Base-by-base conservation (phyloP, 2,888 invertebrate species). In the Ganaspis brasiliensis region DNA sequence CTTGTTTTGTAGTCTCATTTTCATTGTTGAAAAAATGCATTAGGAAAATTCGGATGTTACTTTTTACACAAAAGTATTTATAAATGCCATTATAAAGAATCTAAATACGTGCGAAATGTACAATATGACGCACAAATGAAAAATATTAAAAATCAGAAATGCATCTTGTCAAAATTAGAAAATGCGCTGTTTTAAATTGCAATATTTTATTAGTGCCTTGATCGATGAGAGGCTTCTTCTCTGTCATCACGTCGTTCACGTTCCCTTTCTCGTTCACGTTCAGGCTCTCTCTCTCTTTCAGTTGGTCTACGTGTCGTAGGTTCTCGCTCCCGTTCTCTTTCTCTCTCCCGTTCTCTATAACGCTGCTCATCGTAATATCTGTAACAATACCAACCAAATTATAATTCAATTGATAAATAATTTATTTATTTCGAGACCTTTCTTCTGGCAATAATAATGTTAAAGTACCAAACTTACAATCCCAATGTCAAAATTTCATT, bases 301-400 rank as follows among this genome's bases (percentile, higher is more conserved):
- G 81, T 77, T 80, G 93, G 92, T 87, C 93, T 92, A 88, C 84
- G 92, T 91, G 89, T 14, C 14, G 45, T 93, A 90, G 92, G 84
- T 84, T 92, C 94, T 90, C 92, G 93, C 90, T 92, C 94, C 91
- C 90, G 93, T 89, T 92, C 95, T 91, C 94, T 94, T 91, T 85
- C 95, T 5, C 52, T 52, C 8, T 52, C 89, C 72, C 94, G 92
- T 85, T 95, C 95, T 81, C 96, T 94, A 92, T 97, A 97, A 80
- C 97, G 94, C 92, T 97, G 94, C 92, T 97, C 97, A 85, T 97
- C 97, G 92, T 97, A 97, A 93, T 97, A 97, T 78, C 95, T 94
- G 91, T 88, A 90, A 87, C 93, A 1, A 37, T 26, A 31, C 16
- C 16, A 8, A 37, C n/a, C n/a, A n/a, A n/a, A n/a, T n/a, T n/a